These are phyloP conservation scores for Echinometra lucunter DNA, from an alignment of 53 echinoderm and acorn worm genomes.

Conservation along the genomic window DNA sequence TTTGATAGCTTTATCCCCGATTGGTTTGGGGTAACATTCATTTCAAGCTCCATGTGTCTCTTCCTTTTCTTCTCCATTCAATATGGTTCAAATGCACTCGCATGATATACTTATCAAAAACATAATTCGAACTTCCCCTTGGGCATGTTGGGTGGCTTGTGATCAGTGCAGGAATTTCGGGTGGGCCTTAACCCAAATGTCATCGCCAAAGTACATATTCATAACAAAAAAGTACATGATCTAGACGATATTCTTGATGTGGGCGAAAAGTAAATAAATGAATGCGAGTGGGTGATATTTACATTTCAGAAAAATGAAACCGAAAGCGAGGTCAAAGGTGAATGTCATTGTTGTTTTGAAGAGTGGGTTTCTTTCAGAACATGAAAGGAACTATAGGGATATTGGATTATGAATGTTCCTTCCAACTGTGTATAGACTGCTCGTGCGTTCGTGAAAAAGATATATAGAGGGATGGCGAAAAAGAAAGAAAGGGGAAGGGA, in stretches of 20 bases:
- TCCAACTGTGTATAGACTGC: not conserved
- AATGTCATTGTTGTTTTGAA: constrained; percentile 19
- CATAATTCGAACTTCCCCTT: not conserved
- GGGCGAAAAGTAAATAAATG: constrained; percentile 8
- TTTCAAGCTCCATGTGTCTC: not conserved
- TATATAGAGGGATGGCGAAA: not conserved
- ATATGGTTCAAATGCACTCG: not conserved
- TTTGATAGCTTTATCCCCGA: not conserved
- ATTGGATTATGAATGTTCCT: not conserved
- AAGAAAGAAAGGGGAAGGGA: not conserved
- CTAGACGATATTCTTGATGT: not conserved
- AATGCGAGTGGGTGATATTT: constrained; percentile 16
- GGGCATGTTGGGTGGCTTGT: not conserved
- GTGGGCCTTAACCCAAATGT: constrained; percentile 14
- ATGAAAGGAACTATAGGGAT: not conserved
- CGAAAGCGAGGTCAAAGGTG: not conserved
- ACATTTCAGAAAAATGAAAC: constrained; percentile 24
- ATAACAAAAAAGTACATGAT: not conserved
- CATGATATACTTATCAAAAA: not conserved
- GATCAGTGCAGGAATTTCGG: constrained; percentile 1
- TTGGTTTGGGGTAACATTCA: not conserved
- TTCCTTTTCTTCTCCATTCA: not conserved
- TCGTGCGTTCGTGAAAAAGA: not conserved
- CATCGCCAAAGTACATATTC: constrained; percentile 29
- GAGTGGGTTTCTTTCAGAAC: not conserved